Evolutionary conservation across 2,113 vertebrate genomes (phyloP).

Genomic region (Sinocyclocheilus grahami): DNA sequence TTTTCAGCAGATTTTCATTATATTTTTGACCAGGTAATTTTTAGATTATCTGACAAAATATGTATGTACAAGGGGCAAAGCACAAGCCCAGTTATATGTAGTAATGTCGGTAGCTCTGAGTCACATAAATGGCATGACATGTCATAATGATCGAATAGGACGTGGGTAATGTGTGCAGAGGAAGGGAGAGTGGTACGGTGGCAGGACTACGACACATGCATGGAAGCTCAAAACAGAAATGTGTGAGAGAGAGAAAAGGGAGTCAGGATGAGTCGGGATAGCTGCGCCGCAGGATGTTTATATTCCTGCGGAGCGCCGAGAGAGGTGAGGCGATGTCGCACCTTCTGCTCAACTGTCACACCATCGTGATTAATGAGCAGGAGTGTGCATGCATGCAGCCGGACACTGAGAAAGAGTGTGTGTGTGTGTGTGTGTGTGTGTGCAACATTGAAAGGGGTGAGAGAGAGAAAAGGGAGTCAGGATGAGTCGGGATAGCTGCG

Average conservation of each 20-base stretch:
- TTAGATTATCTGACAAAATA: background rate
- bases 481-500: background rate
- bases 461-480: background rate
- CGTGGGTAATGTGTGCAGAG: background rate
- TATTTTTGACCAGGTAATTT: background rate
- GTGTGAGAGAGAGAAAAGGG: too few species aligned
- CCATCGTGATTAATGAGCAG: slow-evolving; percentile 28
- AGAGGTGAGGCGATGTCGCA: slow-evolving; percentile 32
- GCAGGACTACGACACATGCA: background rate
- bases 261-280: background rate
- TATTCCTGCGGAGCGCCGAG: slow-evolving; percentile 18
- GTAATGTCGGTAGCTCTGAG: background rate
- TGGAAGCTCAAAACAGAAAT: background rate
- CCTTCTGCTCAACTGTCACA: slow-evolving; percentile 44
- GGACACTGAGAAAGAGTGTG: slow-evolving; percentile 17
- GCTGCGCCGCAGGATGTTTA: background rate
- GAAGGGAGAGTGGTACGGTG: background rate
- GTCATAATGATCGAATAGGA: background rate
- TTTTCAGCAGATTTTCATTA: too few species aligned
- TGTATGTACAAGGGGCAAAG: background rate
- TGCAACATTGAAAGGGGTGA: too few species aligned
- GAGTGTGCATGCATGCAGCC: background rate
- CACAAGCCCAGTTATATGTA: background rate
- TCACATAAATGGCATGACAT: background rate
- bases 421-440: slow-evolving; percentile 8